These are phyloP conservation scores for Cheilosia pagana DNA, from an alignment of 2,888 invertebrate species.

Conservation along the genomic window DNA sequence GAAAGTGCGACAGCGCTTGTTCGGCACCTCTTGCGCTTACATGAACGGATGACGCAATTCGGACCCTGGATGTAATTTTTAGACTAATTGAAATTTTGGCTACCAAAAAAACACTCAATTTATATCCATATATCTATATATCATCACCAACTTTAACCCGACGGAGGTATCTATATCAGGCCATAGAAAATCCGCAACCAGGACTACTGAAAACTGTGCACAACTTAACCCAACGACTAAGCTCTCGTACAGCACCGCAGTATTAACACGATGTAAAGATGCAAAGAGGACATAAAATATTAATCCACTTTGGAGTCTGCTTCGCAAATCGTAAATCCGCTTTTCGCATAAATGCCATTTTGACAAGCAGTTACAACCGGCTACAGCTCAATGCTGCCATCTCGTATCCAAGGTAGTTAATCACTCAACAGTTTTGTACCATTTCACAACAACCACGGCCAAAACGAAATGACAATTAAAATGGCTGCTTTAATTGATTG, in stretches of 20 bases:
- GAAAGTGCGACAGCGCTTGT: no score
- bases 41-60: no score
- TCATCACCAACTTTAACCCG: no score
- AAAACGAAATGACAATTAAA: conserved; percentile 74
- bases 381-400: conserved; percentile 16
- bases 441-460: conserved; percentile 17
- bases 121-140: no score
- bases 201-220: not conserved
- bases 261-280: not conserved
- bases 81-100: no score
- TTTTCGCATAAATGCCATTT: conserved; percentile 58
- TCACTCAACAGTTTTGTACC: conserved; percentile 61
- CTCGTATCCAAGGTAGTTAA: conserved; percentile 66
- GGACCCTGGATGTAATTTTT: no score
- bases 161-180: conserved; percentile 13
- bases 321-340: conserved; percentile 61
- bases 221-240: no score
- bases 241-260: not conserved
- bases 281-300: conserved; percentile 11
- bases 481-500: conserved; percentile 74
- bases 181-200: not conserved
- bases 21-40: no score
- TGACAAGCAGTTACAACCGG: conserved; percentile 54
- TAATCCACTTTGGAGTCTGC: conserved; percentile 61
- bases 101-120: no score